A percentile compares a stretch with the other conserved stretches of the same genome.
Conservation (phyloP, 2,888 invertebrate species). For the Ryuthela nishihirai region DNA sequence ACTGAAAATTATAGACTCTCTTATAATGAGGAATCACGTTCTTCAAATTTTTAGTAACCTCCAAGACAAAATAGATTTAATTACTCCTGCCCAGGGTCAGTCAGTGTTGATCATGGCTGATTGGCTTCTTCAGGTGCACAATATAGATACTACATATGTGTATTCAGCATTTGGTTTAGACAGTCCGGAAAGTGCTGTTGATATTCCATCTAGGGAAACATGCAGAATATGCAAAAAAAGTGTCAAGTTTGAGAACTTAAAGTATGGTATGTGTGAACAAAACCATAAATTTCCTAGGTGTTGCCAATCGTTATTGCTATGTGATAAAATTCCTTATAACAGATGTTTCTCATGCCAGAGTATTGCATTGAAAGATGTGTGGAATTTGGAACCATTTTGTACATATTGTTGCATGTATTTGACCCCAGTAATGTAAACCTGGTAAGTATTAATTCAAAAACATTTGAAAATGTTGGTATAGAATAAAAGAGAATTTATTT, state of each 20-base stretch:
- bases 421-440: too few relatives aligned
- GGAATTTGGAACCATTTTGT: constrained; percentile 11
- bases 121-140: constrained; percentile 13
- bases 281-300: constrained; percentile 22
- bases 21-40: constrained; percentile 23
- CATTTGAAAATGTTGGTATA: too few relatives aligned
- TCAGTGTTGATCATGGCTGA: constrained; percentile 31
- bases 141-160: constrained; percentile 5
- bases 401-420: constrained; percentile 30
- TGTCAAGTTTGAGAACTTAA: constrained; percentile 5
- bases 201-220: constrained; percentile 16
- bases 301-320: constrained; percentile 21
- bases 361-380: constrained; percentile 16
- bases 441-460: too few relatives aligned
- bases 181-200: background rate
- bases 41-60: constrained; percentile 11
- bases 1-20: constrained; percentile 6
- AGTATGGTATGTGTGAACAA: constrained; percentile 5
- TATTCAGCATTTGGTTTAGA: constrained; percentile 20
- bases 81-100: constrained; percentile 24
- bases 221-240: constrained; percentile 18
- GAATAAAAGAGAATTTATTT: too few relatives aligned
- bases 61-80: constrained; percentile 22
- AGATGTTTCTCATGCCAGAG: constrained; percentile 14
- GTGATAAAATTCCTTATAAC: constrained; percentile 12